These are phyloP conservation scores for Coenobita brevimanus DNA, from an alignment of 1,140 invertebrate genomes.

Conservation along the genomic window DNA sequence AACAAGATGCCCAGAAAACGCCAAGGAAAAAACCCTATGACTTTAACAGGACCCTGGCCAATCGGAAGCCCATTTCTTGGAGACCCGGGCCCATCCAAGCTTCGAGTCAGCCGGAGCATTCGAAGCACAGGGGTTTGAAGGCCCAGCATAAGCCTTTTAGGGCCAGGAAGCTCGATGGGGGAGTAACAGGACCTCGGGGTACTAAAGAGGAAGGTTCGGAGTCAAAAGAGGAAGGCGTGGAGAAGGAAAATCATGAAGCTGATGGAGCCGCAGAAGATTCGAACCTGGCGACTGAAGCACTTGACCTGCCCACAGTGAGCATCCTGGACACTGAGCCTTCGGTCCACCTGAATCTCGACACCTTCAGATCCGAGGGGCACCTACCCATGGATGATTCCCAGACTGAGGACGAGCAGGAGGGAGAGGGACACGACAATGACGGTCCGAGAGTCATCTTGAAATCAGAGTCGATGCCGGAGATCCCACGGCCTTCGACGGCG, in stretches of 20 bases:
- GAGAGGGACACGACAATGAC: no score
- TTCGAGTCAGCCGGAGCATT: constrained; percentile 5
- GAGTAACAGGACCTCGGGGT: no score
- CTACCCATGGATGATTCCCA: not conserved
- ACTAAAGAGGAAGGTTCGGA: not conserved
- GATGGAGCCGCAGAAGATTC: not conserved
- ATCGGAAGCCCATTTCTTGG: constrained; percentile 45
- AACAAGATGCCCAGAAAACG: not conserved
- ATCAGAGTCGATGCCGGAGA: constrained; percentile 35
- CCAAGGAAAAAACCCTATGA: not conserved
- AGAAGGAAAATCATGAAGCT: not conserved
- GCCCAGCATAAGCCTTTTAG: constrained; percentile 15
- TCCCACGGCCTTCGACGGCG: constrained; percentile 33
- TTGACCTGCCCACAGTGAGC: not conserved
- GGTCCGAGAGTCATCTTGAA: not conserved
- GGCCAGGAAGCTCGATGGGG: not conserved
- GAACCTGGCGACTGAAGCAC: not conserved
- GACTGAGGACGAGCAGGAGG: not conserved
- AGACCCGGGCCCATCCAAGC: constrained; percentile 43
- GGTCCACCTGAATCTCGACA: not conserved
- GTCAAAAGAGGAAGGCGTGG: not conserved
- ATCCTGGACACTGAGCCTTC: not conserved
- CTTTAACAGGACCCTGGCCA: not conserved
- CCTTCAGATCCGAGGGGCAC: constrained; percentile 31
- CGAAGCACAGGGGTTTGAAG: constrained; percentile 8